A percentile compares a stretch with the other conserved stretches of the same genome.
These are phyloP conservation scores for Antechinus flavipes DNA, from an alignment of 2,113 vertebrate genomes.

Conservation along the genomic window DNA sequence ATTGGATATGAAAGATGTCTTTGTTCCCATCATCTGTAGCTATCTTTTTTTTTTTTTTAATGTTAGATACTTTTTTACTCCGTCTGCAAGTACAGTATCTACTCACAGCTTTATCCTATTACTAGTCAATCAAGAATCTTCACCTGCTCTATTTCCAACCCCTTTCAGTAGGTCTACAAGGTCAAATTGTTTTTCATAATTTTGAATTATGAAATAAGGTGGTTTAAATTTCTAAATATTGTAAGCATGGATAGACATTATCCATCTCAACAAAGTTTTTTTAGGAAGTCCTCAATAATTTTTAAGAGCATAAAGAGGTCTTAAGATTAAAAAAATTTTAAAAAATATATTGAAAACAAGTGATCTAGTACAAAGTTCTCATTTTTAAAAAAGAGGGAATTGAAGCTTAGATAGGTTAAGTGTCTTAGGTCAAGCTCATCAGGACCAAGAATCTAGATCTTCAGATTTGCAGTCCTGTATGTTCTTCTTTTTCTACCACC, in stretches of 20 bases:
- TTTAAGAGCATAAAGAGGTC: not conserved
- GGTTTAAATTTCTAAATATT: not conserved
- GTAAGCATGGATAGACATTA: not conserved
- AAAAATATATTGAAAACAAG: not conserved
- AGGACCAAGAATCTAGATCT: not conserved
- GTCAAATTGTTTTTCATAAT: not conserved
- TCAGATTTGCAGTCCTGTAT: not conserved
- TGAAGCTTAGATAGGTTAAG: not conserved
- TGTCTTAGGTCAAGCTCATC: not conserved
- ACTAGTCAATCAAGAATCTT: too few relatives aligned
- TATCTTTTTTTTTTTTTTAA: too few relatives aligned
- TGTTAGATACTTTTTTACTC: too few relatives aligned
- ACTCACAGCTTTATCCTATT: too few relatives aligned
- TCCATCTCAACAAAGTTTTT: not conserved
- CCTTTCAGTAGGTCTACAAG: not conserved
- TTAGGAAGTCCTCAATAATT: not conserved
- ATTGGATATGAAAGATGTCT: too few relatives aligned
- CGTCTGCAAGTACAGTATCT: too few relatives aligned
- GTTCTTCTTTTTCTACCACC: too few relatives aligned
- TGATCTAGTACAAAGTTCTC: not conserved
- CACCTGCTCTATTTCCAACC: too few relatives aligned
- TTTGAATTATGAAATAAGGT: not conserved
- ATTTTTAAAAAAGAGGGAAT: not conserved
- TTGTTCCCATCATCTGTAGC: too few relatives aligned
- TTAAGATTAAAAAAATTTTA: not conserved